Percentiles rank a stretch among this genome's conserved stretches.
phyloP scores from a whole-genome alignment of 2,888 invertebrate species.

The Xestobium rufovillosum region DNA sequence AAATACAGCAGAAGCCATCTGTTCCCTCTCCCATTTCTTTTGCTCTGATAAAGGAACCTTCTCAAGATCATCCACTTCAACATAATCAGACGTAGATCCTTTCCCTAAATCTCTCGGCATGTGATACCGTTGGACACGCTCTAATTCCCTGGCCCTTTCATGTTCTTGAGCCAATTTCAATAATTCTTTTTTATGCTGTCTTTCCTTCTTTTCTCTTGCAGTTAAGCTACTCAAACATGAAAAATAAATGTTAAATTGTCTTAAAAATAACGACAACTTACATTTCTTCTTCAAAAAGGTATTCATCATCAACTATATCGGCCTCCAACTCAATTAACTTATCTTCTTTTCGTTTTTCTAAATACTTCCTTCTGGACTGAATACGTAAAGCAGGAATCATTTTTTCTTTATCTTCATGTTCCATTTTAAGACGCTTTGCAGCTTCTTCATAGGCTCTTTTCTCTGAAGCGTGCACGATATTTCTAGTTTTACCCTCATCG shows the following conservation, averaged over 20 bases:
- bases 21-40: constrained; percentile 96
- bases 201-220: constrained; percentile 72
- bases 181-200: constrained; percentile 85
- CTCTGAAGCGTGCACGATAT: constrained; percentile 61
- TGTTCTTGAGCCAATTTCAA: constrained; percentile 90
- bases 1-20: constrained; percentile 86
- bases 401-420: constrained; percentile 77
- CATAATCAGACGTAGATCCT: constrained; percentile 62
- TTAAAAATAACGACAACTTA: constrained; percentile 45
- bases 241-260: not conserved
- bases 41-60: constrained; percentile 76
- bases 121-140: constrained; percentile 87
- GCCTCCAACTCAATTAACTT: constrained; percentile 93
- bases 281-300: constrained; percentile 82
- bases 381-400: constrained; percentile 81
- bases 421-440: constrained; percentile 80
- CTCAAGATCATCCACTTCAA: constrained; percentile 82
- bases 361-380: constrained; percentile 87
- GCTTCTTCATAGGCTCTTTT: constrained; percentile 78
- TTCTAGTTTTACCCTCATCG: constrained; percentile 83
- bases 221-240: constrained; percentile 61
- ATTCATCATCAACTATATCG: constrained; percentile 93
- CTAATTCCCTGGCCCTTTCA: constrained; percentile 87
- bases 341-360: constrained; percentile 93
- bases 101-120: constrained; percentile 88